Percentiles rank a stretch among this genome's conserved stretches.
Conservation (phyloP, 2,888 invertebrate genomes). For the Conchocele bisecta region DNA sequence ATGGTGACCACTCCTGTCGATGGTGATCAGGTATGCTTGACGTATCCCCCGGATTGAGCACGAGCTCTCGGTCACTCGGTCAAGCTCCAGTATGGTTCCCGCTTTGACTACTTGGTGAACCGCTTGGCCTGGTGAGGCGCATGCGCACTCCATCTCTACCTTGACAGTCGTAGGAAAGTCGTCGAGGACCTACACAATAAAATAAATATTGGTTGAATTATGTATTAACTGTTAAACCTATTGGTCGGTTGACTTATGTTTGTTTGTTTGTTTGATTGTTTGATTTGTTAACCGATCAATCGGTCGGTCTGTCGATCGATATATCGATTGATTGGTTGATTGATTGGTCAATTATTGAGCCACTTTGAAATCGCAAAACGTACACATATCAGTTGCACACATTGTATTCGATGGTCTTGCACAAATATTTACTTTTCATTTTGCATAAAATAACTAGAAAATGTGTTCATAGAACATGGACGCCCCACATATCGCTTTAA, state of each 20-base stretch:
- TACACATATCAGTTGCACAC: no score
- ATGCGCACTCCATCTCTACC: conserved; percentile 39
- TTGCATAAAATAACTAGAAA: no score
- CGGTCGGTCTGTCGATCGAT: no score
- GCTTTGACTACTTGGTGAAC: conserved; percentile 28
- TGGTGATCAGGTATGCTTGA: conserved; percentile 39
- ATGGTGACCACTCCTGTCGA: conserved; percentile 20
- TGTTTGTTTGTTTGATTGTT: no score
- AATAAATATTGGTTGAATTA: neutral
- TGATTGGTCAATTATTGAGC: no score
- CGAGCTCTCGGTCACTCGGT: conserved; percentile 42
- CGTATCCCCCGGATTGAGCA: conserved; percentile 26
- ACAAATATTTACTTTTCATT: no score
- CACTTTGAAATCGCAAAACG: no score
- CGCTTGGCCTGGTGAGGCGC: conserved; percentile 35
- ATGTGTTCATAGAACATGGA: no score
- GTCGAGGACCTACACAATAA: conserved; percentile 31
- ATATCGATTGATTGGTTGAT: no score
- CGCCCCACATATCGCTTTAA: no score
- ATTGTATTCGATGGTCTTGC: no score
- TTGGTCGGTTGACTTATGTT: neutral
- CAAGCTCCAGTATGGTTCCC: conserved; percentile 44
- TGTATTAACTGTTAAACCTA: neutral
- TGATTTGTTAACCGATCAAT: no score
- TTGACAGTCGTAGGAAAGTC: conserved; percentile 49